A percentile compares a stretch with the other conserved stretches of the same genome.
Evolutionary conservation across 2,113 vertebrate species (phyloP).

Genomic region (Carassius gibelio): DNA sequence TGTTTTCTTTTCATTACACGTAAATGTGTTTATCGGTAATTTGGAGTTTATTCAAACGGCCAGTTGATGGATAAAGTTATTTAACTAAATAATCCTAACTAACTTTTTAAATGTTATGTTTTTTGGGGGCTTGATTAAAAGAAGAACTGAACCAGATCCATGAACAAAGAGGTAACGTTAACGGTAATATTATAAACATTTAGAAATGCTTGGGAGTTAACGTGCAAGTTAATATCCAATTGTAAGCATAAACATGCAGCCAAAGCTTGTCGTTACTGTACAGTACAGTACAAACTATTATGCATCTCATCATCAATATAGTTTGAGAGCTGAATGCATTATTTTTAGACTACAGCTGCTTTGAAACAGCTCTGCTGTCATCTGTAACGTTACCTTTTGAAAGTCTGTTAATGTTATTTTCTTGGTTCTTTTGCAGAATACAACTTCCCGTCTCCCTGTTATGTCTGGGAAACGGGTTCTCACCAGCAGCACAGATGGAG

Average conservation of each 20-base stretch:
- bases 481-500: constrained; percentile 54
- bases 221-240: neutral
- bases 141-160: constrained; percentile 17
- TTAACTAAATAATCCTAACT: neutral
- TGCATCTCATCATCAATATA: neutral
- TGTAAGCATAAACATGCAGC: neutral
- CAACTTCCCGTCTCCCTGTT: constrained; percentile 72
- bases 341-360: neutral
- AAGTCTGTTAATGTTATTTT: neutral
- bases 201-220: neutral
- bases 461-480: constrained; percentile 69
- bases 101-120: neutral
- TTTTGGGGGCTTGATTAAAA: neutral
- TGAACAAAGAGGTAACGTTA: constrained; percentile 53
- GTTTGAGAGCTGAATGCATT: neutral
- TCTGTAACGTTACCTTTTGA: neutral
- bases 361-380: neutral
- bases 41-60: neutral
- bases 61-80: neutral
- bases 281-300: neutral
- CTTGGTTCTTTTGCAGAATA: constrained; percentile 43
- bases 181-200: neutral
- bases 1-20: neutral
- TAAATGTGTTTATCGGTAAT: neutral
- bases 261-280: neutral